phyloP scores from a whole-genome alignment of 2,113 vertebrate genomes.

The Rattus rattus region DNA sequence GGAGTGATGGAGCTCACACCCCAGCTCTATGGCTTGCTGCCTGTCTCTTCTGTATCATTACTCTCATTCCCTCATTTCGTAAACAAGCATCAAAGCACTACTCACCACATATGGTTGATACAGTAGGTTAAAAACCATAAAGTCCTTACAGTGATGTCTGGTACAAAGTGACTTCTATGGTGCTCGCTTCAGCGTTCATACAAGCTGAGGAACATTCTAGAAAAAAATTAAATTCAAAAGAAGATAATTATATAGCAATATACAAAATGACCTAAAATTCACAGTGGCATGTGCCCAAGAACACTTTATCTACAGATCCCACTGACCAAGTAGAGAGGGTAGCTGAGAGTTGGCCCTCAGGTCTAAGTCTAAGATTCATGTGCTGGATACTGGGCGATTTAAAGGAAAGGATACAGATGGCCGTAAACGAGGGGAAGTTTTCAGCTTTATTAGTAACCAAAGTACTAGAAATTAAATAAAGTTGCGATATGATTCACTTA shows the following conservation, averaged over 20 bases:
- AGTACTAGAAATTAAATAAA: constrained; percentile 23
- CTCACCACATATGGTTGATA: not conserved
- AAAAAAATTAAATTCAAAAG: not conserved
- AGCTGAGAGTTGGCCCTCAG: not conserved
- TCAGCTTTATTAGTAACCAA: constrained; percentile 31
- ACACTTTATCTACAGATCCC: not conserved
- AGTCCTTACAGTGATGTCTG: not conserved
- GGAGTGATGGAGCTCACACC: not conserved
- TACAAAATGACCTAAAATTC: not conserved
- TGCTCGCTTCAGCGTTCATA: not conserved
- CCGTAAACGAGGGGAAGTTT: constrained; percentile 4
- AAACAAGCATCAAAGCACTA: not conserved
- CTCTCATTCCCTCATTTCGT: not conserved
- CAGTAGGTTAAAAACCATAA: not conserved
- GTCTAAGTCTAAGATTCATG: not conserved
- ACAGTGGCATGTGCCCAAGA: not conserved
- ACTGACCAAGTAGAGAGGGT: not conserved
- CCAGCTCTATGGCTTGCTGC: not conserved
- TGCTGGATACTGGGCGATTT: not conserved
- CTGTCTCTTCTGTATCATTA: not conserved
- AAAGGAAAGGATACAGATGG: not conserved
- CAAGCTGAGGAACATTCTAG: not conserved
- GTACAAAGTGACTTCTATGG: not conserved
- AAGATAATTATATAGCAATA: not conserved
- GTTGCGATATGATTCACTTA: constrained; percentile 4